These are phyloP conservation scores for Micronisus gabar DNA, from an alignment of 2,113 vertebrate species.

Conservation along the genomic window DNA sequence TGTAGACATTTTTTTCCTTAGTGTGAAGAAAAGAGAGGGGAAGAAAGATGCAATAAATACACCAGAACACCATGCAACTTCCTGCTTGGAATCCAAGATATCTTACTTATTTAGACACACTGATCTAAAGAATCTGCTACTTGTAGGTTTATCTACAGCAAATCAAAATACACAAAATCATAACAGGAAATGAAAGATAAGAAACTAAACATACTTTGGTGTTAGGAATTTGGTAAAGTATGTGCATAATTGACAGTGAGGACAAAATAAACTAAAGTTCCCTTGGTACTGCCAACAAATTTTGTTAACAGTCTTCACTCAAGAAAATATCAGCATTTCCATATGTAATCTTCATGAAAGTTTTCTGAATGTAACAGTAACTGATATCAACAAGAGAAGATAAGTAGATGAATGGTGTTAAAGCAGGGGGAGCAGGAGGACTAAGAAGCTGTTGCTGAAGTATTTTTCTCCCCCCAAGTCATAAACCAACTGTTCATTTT, in stretches of 20 bases:
- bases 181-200: not conserved
- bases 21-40: not conserved
- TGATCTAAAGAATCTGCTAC: not conserved
- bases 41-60: not conserved
- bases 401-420: not conserved
- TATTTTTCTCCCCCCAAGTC: not conserved
- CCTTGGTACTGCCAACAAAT: not conserved
- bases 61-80: not conserved
- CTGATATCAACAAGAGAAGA: not conserved
- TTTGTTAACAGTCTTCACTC: not conserved
- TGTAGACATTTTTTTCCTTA: not conserved
- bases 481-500: not conserved
- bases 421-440: not conserved
- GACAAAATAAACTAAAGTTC: not conserved
- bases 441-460: not conserved
- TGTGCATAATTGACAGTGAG: not conserved
- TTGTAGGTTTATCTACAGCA: not conserved
- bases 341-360: not conserved
- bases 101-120: not conserved
- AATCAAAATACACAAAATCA: not conserved
- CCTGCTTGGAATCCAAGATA: not conserved
- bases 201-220: not conserved
- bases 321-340: not conserved
- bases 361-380: not conserved
- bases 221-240: not conserved